Conservation (phyloP, 2,888 invertebrate genomes). For the Dermolepida albohirtum region DNA sequence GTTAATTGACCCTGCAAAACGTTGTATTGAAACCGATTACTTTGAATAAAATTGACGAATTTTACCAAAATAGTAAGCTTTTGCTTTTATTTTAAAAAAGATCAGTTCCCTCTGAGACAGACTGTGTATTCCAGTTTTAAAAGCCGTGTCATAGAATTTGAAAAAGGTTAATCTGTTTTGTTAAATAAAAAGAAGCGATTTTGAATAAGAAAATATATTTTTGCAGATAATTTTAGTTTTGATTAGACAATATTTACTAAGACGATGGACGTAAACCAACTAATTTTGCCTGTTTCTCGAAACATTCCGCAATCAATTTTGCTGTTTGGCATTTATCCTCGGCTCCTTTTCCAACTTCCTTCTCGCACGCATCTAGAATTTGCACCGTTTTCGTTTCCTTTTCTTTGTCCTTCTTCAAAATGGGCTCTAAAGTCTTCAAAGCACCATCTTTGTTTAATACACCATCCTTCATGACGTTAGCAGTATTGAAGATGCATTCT, state of each 20-base stretch:
- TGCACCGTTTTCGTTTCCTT: slow-evolving; percentile 55
- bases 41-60: no score
- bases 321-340: slow-evolving; percentile 56
- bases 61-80: no score
- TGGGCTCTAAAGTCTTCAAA: slow-evolving; percentile 54
- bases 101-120: no score
- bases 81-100: no score
- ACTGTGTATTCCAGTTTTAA: no score
- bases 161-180: no score
- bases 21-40: no score
- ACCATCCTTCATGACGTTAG: slow-evolving; percentile 59
- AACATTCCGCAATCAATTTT: slow-evolving; percentile 56
- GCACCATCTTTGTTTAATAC: slow-evolving; percentile 58
- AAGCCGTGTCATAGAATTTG: no score
- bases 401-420: slow-evolving; percentile 53
- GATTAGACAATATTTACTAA: slow-evolving; percentile 25
- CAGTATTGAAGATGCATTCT: slow-evolving; percentile 58
- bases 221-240: slow-evolving; percentile 8
- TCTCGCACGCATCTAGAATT: slow-evolving; percentile 57
- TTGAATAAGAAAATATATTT: background rate
- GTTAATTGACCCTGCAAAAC: no score
- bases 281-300: slow-evolving; percentile 52
- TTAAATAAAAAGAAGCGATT: no score
- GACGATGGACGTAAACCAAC: slow-evolving; percentile 50
- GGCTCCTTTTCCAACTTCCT: slow-evolving; percentile 52